Conservation (phyloP, 1,140 invertebrate genomes). For the Cardiocondyla obscurior region DNA sequence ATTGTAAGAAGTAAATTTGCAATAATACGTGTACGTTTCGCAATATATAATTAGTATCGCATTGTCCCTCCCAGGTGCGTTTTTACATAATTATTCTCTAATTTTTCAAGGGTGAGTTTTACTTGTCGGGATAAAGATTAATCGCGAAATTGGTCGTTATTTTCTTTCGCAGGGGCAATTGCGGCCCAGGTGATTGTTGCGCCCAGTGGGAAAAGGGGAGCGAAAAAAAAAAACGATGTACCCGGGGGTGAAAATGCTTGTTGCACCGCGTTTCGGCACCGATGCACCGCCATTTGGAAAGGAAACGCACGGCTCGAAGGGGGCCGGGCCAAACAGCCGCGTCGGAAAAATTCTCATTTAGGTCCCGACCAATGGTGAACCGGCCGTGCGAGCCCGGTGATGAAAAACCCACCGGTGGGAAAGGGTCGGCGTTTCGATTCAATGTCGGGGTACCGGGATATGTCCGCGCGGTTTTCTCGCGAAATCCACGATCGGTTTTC, state of each 20-base stretch:
- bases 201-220: neutral
- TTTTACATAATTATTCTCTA: neutral
- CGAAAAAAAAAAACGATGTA: neutral
- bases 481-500: neutral
- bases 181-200: neutral
- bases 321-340: slow-evolving; percentile 39
- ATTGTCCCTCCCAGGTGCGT: no score
- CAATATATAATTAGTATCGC: no score
- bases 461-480: neutral
- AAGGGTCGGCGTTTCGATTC: slow-evolving; percentile 56
- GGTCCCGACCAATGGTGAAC: slow-evolving; percentile 44
- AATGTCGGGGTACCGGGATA: slow-evolving; percentile 11
- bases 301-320: slow-evolving; percentile 40
- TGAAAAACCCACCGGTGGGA: slow-evolving; percentile 65
- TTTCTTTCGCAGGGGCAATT: neutral
- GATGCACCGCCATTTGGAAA: slow-evolving; percentile 39
- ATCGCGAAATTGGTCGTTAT: neutral
- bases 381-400: slow-evolving; percentile 48
- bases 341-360: slow-evolving; percentile 67
- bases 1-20: no score
- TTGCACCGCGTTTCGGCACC: neutral
- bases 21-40: no score
- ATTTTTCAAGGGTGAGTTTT: neutral
- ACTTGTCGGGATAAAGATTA: neutral
- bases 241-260: neutral